Conservation (phyloP, 2,797 vertebrate genomes). For the Helostoma temminkii region DNA sequence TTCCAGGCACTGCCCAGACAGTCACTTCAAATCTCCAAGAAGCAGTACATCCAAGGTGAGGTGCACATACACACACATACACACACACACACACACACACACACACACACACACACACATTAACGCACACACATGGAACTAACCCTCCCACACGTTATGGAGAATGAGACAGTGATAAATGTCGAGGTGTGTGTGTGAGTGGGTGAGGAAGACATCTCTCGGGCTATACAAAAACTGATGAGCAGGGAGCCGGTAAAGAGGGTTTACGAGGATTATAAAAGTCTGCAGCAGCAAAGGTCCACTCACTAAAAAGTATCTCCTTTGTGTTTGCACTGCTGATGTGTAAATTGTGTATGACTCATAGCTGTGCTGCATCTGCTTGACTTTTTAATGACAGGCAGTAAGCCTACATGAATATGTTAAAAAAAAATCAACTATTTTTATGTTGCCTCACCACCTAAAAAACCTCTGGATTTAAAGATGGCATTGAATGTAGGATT, state of each 20-base stretch:
- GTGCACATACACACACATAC: constrained; percentile 6
- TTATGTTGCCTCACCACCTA: not conserved
- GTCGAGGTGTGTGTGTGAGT: constrained; percentile 20
- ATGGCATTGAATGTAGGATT: not conserved
- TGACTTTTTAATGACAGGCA: constrained; percentile 1
- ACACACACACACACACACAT: constrained; percentile 16
- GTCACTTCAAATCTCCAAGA: constrained; percentile 86
- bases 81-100: too few species aligned
- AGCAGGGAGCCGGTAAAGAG: constrained; percentile 40
- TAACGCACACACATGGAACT: constrained; percentile 6
- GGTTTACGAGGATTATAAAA: constrained; percentile 56
- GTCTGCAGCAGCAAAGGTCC: constrained; percentile 32
- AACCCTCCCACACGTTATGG: not conserved
- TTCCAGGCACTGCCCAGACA: constrained; percentile 94
- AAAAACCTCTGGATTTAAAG: not conserved
- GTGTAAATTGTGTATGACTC: not conserved
- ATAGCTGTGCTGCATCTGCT: not conserved
- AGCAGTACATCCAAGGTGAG: constrained; percentile 85
- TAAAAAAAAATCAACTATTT: not conserved
- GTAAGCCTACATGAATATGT: not conserved
- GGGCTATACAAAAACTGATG: constrained; percentile 37
- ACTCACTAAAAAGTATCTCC: constrained; percentile 27
- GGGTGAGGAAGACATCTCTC: constrained; percentile 31
- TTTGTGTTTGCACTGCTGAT: constrained; percentile 7
- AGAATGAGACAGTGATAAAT: constrained; percentile 58